phyloP scores from a whole-genome alignment of 2,888 invertebrate species.

The Parascotia fuliginaria region DNA sequence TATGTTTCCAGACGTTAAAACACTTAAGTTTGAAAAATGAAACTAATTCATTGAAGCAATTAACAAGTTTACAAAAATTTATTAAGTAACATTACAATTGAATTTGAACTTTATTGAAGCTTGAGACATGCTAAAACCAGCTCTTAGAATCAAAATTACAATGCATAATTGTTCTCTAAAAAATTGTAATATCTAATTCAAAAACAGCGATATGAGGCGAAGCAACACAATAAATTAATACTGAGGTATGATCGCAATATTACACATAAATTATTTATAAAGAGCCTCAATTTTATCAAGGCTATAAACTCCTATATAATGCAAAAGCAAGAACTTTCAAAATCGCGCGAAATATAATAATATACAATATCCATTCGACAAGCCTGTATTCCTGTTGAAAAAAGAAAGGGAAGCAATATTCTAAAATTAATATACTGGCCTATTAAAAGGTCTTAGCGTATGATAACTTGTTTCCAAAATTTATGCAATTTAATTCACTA shows the following conservation, averaged over 20 bases:
- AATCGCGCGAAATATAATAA: constrained; percentile 21
- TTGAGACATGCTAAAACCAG: not conserved
- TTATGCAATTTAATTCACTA: constrained; percentile 36
- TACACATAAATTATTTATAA: constrained; percentile 29
- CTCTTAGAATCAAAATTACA: too few relatives aligned
- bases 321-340: constrained; percentile 22
- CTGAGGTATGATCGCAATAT: constrained; percentile 48
- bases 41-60: too few relatives aligned
- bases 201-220: constrained; percentile 29
- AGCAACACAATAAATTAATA: constrained; percentile 51
- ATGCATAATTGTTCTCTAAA: not conserved
- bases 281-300: constrained; percentile 50
- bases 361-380: constrained; percentile 23
- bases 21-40: too few relatives aligned
- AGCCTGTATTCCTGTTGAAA: constrained; percentile 16
- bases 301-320: constrained; percentile 21
- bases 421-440: constrained; percentile 40
- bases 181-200: constrained; percentile 16
- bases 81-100: too few relatives aligned
- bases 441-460: constrained; percentile 25
- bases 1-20: too few relatives aligned
- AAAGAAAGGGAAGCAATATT: constrained; percentile 6
- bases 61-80: too few relatives aligned
- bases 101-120: not conserved
- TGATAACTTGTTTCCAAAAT: constrained; percentile 22